A percentile compares a stretch with the other conserved stretches of the same genome.
These are phyloP conservation scores for Mongoloraphidia duomilia DNA, from an alignment of 2,888 invertebrate species.

Conservation along the genomic window DNA sequence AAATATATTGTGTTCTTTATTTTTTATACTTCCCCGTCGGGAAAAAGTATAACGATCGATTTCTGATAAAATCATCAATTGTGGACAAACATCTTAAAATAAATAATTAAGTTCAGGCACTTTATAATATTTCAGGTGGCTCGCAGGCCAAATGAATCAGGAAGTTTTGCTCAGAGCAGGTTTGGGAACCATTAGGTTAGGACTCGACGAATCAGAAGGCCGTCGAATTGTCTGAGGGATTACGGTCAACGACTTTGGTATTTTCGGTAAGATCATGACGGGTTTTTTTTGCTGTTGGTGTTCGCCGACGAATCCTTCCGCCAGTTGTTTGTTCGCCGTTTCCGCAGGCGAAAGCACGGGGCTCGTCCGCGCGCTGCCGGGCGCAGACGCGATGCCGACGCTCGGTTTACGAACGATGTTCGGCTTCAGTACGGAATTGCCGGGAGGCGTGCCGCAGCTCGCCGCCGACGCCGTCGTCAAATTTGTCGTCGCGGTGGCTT, in stretches of 20 bases:
- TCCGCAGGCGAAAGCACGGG: no score
- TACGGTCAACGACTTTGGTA: constrained; percentile 68
- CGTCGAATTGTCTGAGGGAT: constrained; percentile 49
- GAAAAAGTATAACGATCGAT: no score
- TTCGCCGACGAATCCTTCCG: background rate
- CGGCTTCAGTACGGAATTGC: constrained; percentile 7
- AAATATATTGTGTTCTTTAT: no score
- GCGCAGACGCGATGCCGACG: background rate
- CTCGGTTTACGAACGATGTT: constrained; percentile 9
- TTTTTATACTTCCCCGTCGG: no score
- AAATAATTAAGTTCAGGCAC: no score
- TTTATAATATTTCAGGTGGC: constrained; percentile 5
- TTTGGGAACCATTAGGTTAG: background rate
- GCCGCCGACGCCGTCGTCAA: constrained; percentile 13
- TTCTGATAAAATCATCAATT: no score
- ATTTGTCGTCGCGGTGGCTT: constrained; percentile 4
- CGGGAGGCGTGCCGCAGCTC: constrained; percentile 13
- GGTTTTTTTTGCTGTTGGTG: constrained; percentile 19
- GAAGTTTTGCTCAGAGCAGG: constrained; percentile 3
- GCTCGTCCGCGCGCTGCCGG: background rate
- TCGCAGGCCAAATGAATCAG: background rate
- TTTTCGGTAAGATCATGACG: constrained; percentile 51
- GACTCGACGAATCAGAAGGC: constrained; percentile 14
- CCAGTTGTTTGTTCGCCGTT: constrained; percentile 20
- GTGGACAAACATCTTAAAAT: no score